Evolutionary conservation across 92 coral and sea anemone species (phyloP), one percentile per base, ranked within the genome.

Genomic region (Porites divaricata): DNA sequence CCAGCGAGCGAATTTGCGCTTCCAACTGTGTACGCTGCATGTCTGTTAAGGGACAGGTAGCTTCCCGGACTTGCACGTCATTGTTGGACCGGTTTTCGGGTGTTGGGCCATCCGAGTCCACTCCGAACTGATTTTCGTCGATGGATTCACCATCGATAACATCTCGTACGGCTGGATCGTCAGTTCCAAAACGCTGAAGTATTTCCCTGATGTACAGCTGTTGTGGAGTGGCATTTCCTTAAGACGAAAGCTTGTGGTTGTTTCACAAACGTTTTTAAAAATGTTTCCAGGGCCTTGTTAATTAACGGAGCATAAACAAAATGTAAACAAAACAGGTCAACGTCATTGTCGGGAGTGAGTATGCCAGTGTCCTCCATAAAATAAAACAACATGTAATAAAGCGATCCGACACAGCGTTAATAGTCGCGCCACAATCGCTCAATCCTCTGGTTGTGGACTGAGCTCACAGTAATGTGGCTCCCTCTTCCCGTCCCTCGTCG

Each of bases 401-500:
- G 21, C n/a, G 78, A 26, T 6, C 84, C 89, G 23, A 89, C 87
- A 63, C 86, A 86, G n/a, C 81, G 75, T 51, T 64, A 85, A 53
- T 78, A 81, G 62, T 85, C 89, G 4, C 89, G 56, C 92, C 92
- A 78, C 17, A 89, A 80, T 53, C 89, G 64, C 48, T 84, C 92
- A 20, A 84, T 89, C 63, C 85, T 45, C 21, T 85, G 83, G 24
- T 85, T 77, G 76, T 82, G 91, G 9, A 86, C 85, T 2, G 89
- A 85, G 83, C 86, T 79, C 12, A 89, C 92, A 20, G 92, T 83
- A 13, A 89, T 89, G 49, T 77, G 84, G 23, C 89, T 85, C 56
- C 92, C 89, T 26, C 86, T 52, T 59, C 81, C 79, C 12, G 79
- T 63, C 19, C 92, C 83, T 35, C 80, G 72, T 9, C 52, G 81